Evolutionary conservation across 2,797 vertebrate genomes (phyloP).

Genomic region (Gymnoscopelus microlampas): DNA sequence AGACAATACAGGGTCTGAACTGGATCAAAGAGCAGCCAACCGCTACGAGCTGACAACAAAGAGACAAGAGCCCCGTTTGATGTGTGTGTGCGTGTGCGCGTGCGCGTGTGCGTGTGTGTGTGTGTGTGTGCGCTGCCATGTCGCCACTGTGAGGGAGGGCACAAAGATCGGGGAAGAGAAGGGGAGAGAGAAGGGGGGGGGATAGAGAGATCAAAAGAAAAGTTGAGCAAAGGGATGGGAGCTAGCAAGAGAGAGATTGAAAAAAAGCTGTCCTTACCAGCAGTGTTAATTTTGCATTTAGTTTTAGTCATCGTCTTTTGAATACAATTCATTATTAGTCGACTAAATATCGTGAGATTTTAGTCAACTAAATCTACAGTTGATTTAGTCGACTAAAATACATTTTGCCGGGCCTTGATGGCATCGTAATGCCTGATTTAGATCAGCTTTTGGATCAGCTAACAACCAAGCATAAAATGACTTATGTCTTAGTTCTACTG

Average conservation of each 20-base stretch:
- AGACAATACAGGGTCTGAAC: constrained; percentile 53
- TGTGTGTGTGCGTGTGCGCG: constrained; percentile 44
- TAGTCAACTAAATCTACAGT: too few relatives aligned
- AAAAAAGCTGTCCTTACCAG: too few relatives aligned
- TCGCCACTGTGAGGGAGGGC: constrained; percentile 21
- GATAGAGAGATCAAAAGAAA: not conserved
- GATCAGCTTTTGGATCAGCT: too few relatives aligned
- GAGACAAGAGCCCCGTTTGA: constrained; percentile 38
- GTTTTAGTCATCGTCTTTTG: too few relatives aligned
- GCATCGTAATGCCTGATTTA: too few relatives aligned
- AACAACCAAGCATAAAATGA: too few relatives aligned
- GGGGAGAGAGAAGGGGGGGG: constrained; percentile 2
- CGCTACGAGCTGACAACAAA: constrained; percentile 67
- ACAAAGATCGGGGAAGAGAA: not conserved
- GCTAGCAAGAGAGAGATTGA: not conserved
- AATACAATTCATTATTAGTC: too few relatives aligned
- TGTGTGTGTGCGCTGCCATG: constrained; percentile 53
- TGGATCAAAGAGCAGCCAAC: constrained; percentile 63
- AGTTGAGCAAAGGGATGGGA: not conserved
- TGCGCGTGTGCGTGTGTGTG: constrained; percentile 34
- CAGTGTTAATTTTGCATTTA: too few relatives aligned
- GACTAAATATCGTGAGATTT: too few relatives aligned
- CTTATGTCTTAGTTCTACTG: too few relatives aligned
- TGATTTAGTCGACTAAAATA: too few relatives aligned
- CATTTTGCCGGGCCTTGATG: too few relatives aligned